These are phyloP conservation scores for Campoplex nolae DNA, from an alignment of 2,888 invertebrate genomes.

Conservation along the genomic window DNA sequence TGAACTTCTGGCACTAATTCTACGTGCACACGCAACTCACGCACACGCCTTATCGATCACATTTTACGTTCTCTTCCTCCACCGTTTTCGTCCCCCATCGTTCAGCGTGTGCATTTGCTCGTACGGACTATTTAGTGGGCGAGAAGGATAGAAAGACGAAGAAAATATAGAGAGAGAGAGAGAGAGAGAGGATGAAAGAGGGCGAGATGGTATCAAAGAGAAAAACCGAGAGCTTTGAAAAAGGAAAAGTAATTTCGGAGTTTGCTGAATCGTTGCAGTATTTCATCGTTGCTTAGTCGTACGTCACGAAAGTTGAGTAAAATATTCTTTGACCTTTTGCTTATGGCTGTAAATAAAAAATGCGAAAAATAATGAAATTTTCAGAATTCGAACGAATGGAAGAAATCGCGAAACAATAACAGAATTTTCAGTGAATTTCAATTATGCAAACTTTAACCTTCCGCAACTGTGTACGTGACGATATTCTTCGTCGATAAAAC, in stretches of 20 bases:
- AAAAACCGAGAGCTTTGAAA: not conserved
- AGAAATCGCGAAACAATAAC: not conserved
- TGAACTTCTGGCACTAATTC: slow-evolving; percentile 54
- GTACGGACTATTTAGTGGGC: not conserved
- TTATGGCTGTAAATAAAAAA: not conserved
- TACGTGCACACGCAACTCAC: slow-evolving; percentile 62
- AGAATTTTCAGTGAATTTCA: not conserved
- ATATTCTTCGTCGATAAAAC: not conserved
- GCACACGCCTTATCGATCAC: slow-evolving; percentile 64
- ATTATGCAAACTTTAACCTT: not conserved
- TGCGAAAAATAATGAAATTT: not conserved
- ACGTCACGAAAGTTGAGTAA: not conserved
- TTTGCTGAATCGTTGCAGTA: no score
- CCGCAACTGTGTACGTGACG: not conserved
- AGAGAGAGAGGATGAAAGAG: not conserved
- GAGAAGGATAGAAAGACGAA: not conserved
- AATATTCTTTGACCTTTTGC: not conserved
- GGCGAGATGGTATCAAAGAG: not conserved
- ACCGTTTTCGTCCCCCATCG: not conserved
- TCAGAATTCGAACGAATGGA: not conserved
- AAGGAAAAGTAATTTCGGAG: no score
- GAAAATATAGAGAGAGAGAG: not conserved
- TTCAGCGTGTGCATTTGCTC: slow-evolving; percentile 16
- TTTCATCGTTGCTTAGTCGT: no score
- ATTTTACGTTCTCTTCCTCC: slow-evolving; percentile 19